phyloP scores from a whole-genome alignment of 1,140 invertebrate genomes.

The Andricus grossulariae region DNA sequence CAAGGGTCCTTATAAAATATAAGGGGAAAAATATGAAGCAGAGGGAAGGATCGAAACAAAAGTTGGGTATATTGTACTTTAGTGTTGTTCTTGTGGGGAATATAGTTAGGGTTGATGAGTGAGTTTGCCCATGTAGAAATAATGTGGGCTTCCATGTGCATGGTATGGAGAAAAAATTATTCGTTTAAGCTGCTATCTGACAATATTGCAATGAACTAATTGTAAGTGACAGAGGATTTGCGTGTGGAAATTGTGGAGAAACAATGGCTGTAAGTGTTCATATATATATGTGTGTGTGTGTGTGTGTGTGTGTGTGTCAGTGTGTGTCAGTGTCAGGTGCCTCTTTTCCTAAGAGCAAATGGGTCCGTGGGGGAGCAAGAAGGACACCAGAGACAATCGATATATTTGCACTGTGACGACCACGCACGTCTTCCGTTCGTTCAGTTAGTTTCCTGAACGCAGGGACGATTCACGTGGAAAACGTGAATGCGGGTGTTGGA shows the following conservation, averaged over 20 bases:
- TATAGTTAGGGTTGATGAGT: no score
- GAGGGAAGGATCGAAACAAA: no score
- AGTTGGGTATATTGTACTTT: no score
- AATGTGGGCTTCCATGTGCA: no score
- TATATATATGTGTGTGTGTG: neutral
- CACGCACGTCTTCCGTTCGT: conserved; percentile 44
- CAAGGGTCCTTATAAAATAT: no score
- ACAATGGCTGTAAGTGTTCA: neutral
- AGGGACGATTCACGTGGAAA: conserved; percentile 33
- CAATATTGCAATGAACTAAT: no score
- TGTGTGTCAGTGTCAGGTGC: conserved; percentile 17
- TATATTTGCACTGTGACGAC: conserved; percentile 50
- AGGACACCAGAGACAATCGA: conserved; percentile 47
- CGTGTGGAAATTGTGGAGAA: conserved; percentile 3
- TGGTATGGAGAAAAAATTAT: no score
- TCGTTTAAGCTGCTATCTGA: no score
- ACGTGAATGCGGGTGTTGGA: conserved; percentile 39
- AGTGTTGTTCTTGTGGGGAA: no score
- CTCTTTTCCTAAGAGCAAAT: conserved; percentile 26
- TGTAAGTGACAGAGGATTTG: neutral
- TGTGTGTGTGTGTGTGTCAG: neutral
- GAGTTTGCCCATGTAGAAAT: no score
- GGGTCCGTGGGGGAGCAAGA: conserved; percentile 39
- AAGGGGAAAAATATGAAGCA: no score
- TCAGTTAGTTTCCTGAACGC: conserved; percentile 35